Evolutionary conservation across 2,797 vertebrate genomes (phyloP), one percentile per base, ranked within the genome.

Genomic region (Lutra lutra): DNA sequence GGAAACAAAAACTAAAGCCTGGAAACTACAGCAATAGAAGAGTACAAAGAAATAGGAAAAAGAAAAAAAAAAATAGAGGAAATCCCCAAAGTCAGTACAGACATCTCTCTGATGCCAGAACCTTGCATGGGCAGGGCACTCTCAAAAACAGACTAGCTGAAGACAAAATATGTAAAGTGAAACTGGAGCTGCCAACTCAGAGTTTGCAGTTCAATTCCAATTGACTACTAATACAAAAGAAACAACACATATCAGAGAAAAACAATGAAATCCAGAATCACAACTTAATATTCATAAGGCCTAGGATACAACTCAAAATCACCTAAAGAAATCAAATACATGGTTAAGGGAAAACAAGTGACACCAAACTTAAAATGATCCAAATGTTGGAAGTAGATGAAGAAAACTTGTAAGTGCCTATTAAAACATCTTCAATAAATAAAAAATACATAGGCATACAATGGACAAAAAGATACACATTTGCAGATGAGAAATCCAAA

Each of bases 211-310:
- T 94, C 43, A 86, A 64, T 14, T 77, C 20, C 21, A 84, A 58
- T 0, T 79, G 62, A 68, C 60, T 64, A 51, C 60, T 93, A 95
- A 96, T 46, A 73, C 32, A 90, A 72, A 96, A 78, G 18, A 93
- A 96, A 70, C 13, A 86, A n/a, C 4, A 82, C 7, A 46, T 64
- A 91, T 21, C 8, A 73, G 40, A 93, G 68, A 89, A 91, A 95
- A 93, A 64, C 70, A 95, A 54, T 48, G 25, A 35, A 93, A 95
- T 56, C 20, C 35, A 93, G 56, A 93, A 95, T 91, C 35, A 70
- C 38, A 93, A 60, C 5, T 38, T 64, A 97, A 89, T n/a, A 94
- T 51, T 94, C 58, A 56, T n/a, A 89, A 80, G 27, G 35, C 70
- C 35, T n/a, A 92, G 38, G 25, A 90, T 48, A 58, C 4, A 80